Percentiles rank a stretch among this genome's conserved stretches.
phyloP scores from a whole-genome alignment of 2,888 invertebrate species.

The Scrobipalpa atriplicella region DNA sequence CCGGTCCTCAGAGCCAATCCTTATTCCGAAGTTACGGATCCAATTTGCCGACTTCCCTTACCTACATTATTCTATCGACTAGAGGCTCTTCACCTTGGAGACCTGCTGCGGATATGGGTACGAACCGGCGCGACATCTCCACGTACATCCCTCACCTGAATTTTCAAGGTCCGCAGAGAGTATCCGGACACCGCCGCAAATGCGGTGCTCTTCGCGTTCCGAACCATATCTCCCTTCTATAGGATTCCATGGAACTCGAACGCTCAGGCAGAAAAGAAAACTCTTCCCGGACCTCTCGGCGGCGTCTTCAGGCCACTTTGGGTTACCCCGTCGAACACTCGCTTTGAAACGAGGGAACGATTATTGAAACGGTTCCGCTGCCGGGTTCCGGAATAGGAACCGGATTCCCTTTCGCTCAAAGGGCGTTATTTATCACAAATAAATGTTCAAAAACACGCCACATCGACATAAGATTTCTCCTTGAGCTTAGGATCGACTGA shows the following conservation, averaged over 20 bases:
- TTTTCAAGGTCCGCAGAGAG: slow-evolving; percentile 63
- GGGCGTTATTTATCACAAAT: slow-evolving; percentile 57
- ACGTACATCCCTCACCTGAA: slow-evolving; percentile 59
- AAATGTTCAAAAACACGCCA: slow-evolving; percentile 48
- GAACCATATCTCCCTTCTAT: slow-evolving; percentile 79
- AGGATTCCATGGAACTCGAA: slow-evolving; percentile 75
- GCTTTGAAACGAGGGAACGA: slow-evolving; percentile 59
- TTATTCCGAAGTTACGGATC: slow-evolving; percentile 86
- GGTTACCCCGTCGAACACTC: slow-evolving; percentile 61
- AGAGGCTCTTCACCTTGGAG: slow-evolving; percentile 88
- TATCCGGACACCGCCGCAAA: slow-evolving; percentile 54
- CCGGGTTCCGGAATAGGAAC: slow-evolving; percentile 84
- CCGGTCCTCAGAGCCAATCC: slow-evolving; percentile 89
- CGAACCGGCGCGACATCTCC: slow-evolving; percentile 70
- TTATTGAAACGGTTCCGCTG: slow-evolving; percentile 76
- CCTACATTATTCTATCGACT: slow-evolving; percentile 85
- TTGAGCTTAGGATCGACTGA: slow-evolving; percentile 83
- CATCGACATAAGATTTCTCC: slow-evolving; percentile 75
- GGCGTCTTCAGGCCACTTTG: slow-evolving; percentile 81
- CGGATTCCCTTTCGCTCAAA: slow-evolving; percentile 80
- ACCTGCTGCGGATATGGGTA: slow-evolving; percentile 90
- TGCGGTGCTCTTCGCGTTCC: slow-evolving; percentile 63
- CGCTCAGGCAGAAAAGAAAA: slow-evolving; percentile 73
- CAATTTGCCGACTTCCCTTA: slow-evolving; percentile 87
- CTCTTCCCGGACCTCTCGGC: slow-evolving; percentile 79